Evolutionary conservation across 2,888 invertebrate genomes (phyloP), one percentile per base, ranked within the genome.

Genomic region (Mesorhabditis sp.): DNA sequence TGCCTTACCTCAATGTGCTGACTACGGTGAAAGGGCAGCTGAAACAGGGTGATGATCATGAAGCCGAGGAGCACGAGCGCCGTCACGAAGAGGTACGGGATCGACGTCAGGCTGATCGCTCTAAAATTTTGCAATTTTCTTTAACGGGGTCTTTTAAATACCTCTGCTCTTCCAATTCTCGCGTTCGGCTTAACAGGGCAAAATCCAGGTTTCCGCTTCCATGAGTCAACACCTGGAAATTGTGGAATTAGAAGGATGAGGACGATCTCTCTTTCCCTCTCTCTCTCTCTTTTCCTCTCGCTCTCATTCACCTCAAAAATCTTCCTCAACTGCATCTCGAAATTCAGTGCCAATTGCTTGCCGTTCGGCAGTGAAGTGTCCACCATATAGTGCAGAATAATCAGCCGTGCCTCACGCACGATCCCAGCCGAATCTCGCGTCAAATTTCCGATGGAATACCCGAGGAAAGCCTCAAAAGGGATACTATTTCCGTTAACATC

Each of bases 331-430:
- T 82, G 76, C n/a, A 61, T 65, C 66, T 83, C 83, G 65, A 83
- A 82, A 50, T 82, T 74, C 6, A 67, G 65, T 1, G 81, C 76
- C 13, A 82, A 58, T 4, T 67, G 68, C 45, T 68, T 69, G 4
- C 80, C 82, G 44, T 75, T 73, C 7, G 75, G 76, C 0, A 82
- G 65, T 5, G 71, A 73, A 28, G 76, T 71, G 69, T 82, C 81
- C 66, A 79, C 81, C 83, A 83, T 83, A 65, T 84, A 83, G 65
- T 83, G 83, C 4, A 83, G 74, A 67, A 83, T 76, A 42, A 83
- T 67, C 63, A 83, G 76, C 63, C 73, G 68, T 3, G 77, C 77
- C 45, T 76, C 76, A 6, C 68, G 70, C 13, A 80, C 78, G n/a
- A 71, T 68, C 10, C 73, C 70, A 3, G 67, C 66, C 5, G 67